Evolutionary conservation across 1,140 invertebrate genomes (phyloP), one percentile per base, ranked within the genome.

Genomic region (Lysiphlebus fabarum): DNA sequence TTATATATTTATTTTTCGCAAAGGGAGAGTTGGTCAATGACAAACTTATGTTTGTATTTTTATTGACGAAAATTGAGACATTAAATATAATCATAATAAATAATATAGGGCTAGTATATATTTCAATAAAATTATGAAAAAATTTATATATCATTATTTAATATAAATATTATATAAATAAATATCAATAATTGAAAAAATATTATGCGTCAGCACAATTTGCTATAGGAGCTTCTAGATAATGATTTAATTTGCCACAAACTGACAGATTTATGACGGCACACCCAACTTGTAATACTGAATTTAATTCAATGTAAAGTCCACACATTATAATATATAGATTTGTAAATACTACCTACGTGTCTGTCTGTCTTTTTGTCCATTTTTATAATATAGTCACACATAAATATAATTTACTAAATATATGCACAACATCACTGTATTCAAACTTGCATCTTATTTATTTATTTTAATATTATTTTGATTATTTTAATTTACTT

Each of bases 201-300:
- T 53, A 44, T 65, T 54, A 66, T 67, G 68, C 65, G 67, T 73
- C 66, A 55, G 58, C 56, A 64, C 65, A 72, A 71, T 70, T 74
- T 71, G 65, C 68, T 71, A n/a, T n/a, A 64, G 53, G 63, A 70
- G 71, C 72, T 70, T 66, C 70, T 64, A 70, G 69, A 71, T 73
- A 73, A 74, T 73, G 66, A 72, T 74, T 73, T 72, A 73, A 74
- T 74, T 74, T 72, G 66, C 67, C 63, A 66, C 57, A 48, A 54
- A 53, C 47, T 67, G 69, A 64, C 65, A 74, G 70, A 73, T 74
- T 74, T 74, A 73, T 70, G 59, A 65, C 62, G 67, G 63, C 70
- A 51, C 64, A 55, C 70, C 69, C 70, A 64, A 63, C 9, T 56
- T 57, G 51, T 57, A 56, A 58, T 44, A 34, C 41, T 38, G 43